Base-by-base conservation (phyloP, 1,140 invertebrate genomes). In the Thrips palmi region DNA sequence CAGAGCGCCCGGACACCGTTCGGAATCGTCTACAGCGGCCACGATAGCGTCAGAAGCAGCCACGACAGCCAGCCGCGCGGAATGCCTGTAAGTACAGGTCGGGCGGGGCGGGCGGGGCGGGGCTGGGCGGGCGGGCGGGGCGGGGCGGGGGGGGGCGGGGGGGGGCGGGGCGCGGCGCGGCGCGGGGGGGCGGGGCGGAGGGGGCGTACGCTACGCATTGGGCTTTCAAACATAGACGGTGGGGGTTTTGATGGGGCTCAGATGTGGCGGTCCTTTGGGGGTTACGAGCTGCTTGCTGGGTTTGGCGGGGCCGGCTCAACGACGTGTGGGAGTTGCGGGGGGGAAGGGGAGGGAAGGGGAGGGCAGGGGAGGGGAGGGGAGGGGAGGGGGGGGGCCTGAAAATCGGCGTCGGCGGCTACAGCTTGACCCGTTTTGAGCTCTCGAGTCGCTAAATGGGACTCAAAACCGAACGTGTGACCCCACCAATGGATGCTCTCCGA, bases 21-120 rank as follows among this genome's bases (percentile, higher is more conserved):
- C 7, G 32, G 43, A 31, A 8, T 21, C 33, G 11, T 10, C 12
- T 34, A 15, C 21, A 11, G 33, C 15, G 28, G 20, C 2, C 41
- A 14, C 3, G 27, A 19, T 11, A 31, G 33, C 2, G 36, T 34
- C 28, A 40, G 40, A 3, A 32, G 30, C 12, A 45, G 14, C 2
- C 40, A 35, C 17, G 39, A 41, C 0, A 44, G 20, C 45, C 44
- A 7, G 44, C 39, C 2, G 46, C 46, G 12, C 45, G 39, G 14
- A 45, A 44, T 24, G 43, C 38, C 17, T 42, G 28, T 5, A 47
- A 28, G 4, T 45, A 29, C 31, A 46, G 29, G 24, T 47, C 44
- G 35, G 14, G 42, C 39, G 28, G 28, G 34, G 30, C 29, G 21
- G 29, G 32, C 20, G 10, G 17, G 33, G 39, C 18, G 37, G 41